Base-by-base conservation (phyloP, 1,140 invertebrate genomes). In the Neodiprion lecontei region DNA sequence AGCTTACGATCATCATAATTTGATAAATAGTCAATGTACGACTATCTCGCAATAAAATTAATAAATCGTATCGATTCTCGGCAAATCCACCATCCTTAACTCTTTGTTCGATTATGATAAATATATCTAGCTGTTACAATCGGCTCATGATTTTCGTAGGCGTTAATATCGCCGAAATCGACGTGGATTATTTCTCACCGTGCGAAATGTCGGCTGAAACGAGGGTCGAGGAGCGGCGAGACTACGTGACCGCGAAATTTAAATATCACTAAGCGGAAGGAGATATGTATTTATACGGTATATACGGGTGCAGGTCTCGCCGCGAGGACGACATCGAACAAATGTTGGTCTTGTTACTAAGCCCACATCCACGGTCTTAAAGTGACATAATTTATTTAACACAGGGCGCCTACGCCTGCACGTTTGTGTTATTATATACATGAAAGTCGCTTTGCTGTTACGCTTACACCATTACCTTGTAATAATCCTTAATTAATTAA, bases 401-500 rank as follows among this genome's bases (percentile, higher is more conserved):
- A 40, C 28, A 40, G 28, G 28, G 28, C 28, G 28, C 28, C 28
- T 40, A 40, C 28, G 28, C 28, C 28, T 40, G 28, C 28, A 40
- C 28, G 28, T 40, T 40, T 40, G 28, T 40, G 53, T 12, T 12
- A 61, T 61, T 61, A 12, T 17, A 12, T 17, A 12, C 4, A 61
- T 17, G n/a, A 17, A 61, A 61, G n/a, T 61, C 11, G 11, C 53
- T 61, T 61, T 12, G 9, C 11, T 61, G 53, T 61, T 61, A 14
- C 53, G n/a, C n/a, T 61, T 61, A 61, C 53, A 61, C 53, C 53
- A 4, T 14, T 47, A 69, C 21, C 67, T 69, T 21, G 21, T 69
- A 69, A 69, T 69, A 69, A 69, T 69, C 67, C 40, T 69, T 21
- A 69, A 69, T 69, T 69, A 69, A 69, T 69, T 69, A 47, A 69